A percentile compares a stretch with the other conserved stretches of the same genome.
Conservation (phyloP, 2,113 vertebrate genomes). For the Equus przewalskii region DNA sequence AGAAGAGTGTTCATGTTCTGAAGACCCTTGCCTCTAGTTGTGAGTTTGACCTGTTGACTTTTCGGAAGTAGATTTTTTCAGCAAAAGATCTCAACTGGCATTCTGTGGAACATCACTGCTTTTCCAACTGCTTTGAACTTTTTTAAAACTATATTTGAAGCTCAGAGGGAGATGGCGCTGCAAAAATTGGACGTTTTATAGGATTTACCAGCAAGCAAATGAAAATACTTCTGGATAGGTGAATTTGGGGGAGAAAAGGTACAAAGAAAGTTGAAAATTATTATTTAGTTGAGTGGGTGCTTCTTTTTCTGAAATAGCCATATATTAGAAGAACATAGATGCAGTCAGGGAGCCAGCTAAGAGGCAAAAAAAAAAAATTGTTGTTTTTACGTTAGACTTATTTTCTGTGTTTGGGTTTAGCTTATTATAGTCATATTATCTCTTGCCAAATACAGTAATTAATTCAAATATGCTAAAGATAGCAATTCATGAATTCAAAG, state of each 20-base stretch:
- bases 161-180: background rate
- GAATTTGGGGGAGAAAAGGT: background rate
- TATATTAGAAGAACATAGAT: background rate
- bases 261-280: constrained; percentile 13
- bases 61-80: constrained; percentile 46
- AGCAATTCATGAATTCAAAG: background rate
- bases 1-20: background rate
- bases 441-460: background rate
- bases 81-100: constrained; percentile 1
- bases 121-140: constrained; percentile 43
- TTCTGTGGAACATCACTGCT: background rate
- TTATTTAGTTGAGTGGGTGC: background rate
- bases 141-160: constrained; percentile 50
- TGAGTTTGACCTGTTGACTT: constrained; percentile 48
- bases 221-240: background rate
- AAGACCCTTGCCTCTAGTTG: background rate
- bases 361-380: background rate
- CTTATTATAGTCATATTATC: background rate
- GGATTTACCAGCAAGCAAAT: background rate
- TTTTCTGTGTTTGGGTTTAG: constrained; percentile 6
- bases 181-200: constrained; percentile 16
- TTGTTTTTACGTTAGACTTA: constrained; percentile 15
- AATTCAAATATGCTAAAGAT: constrained; percentile 28
- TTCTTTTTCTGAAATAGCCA: background rate
- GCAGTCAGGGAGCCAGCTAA: background rate